Percentiles rank a stretch among this genome's conserved stretches.
Conservation (phyloP, 2,797 vertebrate species). For the Hozukius guyotensis region DNA sequence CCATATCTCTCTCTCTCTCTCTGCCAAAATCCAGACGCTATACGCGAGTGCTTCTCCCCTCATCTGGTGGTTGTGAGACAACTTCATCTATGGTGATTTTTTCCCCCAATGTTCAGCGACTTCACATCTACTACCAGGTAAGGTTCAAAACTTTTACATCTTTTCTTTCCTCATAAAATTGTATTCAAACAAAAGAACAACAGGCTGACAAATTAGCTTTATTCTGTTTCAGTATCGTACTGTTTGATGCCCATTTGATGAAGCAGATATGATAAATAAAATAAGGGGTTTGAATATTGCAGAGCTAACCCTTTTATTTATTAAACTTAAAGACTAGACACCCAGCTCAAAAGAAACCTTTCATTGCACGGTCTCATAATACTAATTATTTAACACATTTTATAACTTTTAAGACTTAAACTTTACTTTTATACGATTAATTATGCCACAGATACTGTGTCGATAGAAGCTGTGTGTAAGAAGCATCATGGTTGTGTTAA, state of each 20-base stretch:
- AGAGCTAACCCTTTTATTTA: background rate
- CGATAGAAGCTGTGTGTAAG: background rate
- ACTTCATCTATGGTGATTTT: background rate
- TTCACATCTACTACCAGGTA: background rate
- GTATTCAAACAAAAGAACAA: background rate
- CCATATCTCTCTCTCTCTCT: background rate
- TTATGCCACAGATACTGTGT: background rate
- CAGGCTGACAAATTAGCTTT: too few species aligned
- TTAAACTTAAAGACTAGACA: background rate
- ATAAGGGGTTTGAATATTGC: constrained; percentile 5
- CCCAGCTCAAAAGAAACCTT: background rate
- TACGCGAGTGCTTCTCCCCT: background rate
- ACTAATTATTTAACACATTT: background rate
- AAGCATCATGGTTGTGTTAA: background rate
- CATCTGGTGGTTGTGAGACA: background rate
- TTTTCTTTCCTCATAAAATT: background rate
- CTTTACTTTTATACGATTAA: background rate
- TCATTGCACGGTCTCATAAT: background rate
- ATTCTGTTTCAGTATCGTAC: background rate
- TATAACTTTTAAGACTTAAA: background rate
- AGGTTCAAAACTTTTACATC: background rate
- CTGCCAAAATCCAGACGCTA: background rate
- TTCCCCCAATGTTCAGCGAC: background rate
- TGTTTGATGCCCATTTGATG: background rate
- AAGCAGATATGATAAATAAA: background rate